phyloP scores from a whole-genome alignment of 1,140 invertebrate genomes.

The Sarcophaga peregrina region DNA sequence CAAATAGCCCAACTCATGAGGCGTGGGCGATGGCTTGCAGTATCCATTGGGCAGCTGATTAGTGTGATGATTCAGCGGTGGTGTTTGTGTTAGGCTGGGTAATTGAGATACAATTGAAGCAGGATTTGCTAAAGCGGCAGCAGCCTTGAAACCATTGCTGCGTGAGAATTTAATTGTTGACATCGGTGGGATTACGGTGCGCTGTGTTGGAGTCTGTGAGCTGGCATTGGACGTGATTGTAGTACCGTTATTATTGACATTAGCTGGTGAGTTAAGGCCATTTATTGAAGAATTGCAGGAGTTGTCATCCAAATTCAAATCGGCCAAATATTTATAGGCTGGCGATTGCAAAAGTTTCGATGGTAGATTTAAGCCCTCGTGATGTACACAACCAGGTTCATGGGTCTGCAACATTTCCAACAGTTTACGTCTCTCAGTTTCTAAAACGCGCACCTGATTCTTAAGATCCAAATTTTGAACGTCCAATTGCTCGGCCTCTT shows the following conservation, averaged over 20 bases:
- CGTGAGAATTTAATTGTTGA: conserved; percentile 63
- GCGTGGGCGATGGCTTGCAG: conserved; percentile 62
- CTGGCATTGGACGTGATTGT: conserved; percentile 27
- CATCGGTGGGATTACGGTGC: conserved; percentile 62
- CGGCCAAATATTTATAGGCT: conserved; percentile 59
- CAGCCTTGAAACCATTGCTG: conserved; percentile 49
- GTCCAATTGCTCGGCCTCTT: conserved; percentile 87
- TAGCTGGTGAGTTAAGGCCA: conserved; percentile 37
- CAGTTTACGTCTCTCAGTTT: conserved; percentile 72
- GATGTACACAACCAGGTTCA: conserved; percentile 69
- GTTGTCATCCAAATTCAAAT: conserved; percentile 48
- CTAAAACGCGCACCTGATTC: conserved; percentile 78
- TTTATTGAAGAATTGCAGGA: conserved; percentile 13
- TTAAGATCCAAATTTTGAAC: conserved; percentile 89
- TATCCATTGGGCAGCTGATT: conserved; percentile 58
- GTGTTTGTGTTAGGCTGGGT: conserved; percentile 46
- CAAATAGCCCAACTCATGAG: conserved; percentile 60
- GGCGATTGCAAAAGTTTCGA: conserved; percentile 58
- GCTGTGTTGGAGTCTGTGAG: conserved; percentile 45
- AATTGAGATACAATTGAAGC: conserved; percentile 42
- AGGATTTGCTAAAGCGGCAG: conserved; percentile 41
- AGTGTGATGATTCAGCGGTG: conserved; percentile 41
- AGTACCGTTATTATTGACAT: background rate
- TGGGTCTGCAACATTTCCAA: conserved; percentile 75
- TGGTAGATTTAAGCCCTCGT: conserved; percentile 61